phyloP scores from a whole-genome alignment of 2,888 invertebrate genomes.

The Phengaris arion region DNA sequence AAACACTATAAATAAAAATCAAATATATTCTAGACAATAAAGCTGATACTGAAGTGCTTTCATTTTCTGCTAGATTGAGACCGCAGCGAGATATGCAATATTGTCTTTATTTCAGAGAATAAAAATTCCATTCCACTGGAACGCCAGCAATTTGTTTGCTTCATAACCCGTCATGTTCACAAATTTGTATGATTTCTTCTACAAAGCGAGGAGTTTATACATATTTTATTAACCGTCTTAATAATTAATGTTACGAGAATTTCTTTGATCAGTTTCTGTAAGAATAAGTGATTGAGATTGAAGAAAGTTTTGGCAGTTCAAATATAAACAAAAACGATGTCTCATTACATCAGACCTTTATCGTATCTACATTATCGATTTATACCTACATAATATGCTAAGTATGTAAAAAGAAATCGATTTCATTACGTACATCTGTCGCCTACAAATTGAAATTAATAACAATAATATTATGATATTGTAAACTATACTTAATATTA shows the following conservation, averaged over 20 bases:
- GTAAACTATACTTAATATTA: too few species aligned
- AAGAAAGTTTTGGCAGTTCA: not conserved
- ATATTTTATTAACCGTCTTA: not conserved
- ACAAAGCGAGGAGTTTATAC: not conserved
- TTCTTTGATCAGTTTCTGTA: constrained; percentile 20
- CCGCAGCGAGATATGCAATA: constrained; percentile 29
- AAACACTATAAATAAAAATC: not conserved
- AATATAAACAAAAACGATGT: not conserved
- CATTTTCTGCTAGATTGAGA: constrained; percentile 24
- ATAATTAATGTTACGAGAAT: not conserved
- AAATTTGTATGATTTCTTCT: constrained; percentile 26
- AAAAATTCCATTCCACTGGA: constrained; percentile 30
- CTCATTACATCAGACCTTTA: not conserved
- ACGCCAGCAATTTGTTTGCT: constrained; percentile 30
- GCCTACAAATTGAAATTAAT: too few species aligned
- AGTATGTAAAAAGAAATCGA: too few species aligned
- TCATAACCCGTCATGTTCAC: constrained; percentile 31
- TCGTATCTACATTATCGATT: too few species aligned
- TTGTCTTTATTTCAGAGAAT: constrained; percentile 30
- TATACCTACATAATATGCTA: too few species aligned
- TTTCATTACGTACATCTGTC: too few species aligned
- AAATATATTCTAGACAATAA: not conserved
- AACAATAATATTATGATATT: too few species aligned
- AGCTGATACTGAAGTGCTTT: not conserved
- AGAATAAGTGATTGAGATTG: not conserved